Evolutionary conservation across 1,140 invertebrate species (phyloP).

Genomic region (Tetragnatha versicolor): DNA sequence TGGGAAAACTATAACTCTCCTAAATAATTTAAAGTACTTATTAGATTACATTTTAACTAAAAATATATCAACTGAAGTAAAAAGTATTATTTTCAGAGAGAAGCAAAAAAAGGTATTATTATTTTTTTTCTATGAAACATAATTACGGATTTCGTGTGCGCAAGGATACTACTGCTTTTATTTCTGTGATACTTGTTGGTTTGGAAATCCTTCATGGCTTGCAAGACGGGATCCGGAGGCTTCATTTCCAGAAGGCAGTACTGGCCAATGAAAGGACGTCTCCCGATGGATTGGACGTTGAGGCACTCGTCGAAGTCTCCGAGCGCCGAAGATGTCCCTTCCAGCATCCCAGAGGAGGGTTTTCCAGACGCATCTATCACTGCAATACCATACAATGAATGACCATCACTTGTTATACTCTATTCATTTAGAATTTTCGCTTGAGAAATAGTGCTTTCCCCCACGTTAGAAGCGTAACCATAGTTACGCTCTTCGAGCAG

Average conservation of each 20-base stretch:
- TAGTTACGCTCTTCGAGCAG: no score
- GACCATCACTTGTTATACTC: background rate
- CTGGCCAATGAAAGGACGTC: background rate
- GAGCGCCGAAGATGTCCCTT: conserved; percentile 54
- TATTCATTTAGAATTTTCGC: no score
- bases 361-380: conserved; percentile 56
- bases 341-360: conserved; percentile 50
- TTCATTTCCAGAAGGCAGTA: conserved; percentile 41
- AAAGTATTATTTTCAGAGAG: background rate
- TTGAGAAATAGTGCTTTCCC: no score
- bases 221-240: conserved; percentile 10
- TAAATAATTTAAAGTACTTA: no score
- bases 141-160: conserved; percentile 16
- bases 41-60: no score
- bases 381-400: conserved; percentile 2
- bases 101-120: background rate
- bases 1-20: no score
- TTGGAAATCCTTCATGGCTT: conserved; percentile 40
- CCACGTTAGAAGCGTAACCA: no score
- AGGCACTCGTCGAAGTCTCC: conserved; percentile 58
- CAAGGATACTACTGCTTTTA: background rate
- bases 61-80: no score
- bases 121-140: background rate
- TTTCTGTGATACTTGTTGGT: conserved; percentile 9
- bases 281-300: background rate